Conservation (phyloP, 2,797 vertebrate genomes). For the Rallus crepitans region DNA sequence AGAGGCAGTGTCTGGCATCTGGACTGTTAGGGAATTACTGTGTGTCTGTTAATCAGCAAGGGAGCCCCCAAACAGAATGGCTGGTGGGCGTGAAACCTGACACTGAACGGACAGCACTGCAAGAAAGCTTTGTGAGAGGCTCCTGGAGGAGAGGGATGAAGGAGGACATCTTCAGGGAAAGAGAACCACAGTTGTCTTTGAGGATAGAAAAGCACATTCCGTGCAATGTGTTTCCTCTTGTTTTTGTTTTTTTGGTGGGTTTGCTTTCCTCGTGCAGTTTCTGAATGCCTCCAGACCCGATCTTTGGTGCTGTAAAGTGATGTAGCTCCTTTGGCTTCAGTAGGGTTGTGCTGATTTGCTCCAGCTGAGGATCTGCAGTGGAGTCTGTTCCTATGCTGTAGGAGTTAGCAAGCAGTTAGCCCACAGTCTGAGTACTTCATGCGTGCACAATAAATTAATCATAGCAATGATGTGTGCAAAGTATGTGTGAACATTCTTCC, state of each 20-base stretch:
- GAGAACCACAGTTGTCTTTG: conserved; percentile 10
- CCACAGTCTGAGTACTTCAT: conserved; percentile 14
- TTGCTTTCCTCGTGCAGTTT: conserved; percentile 12
- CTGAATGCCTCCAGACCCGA: not conserved
- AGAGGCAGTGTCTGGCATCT: conserved; percentile 45
- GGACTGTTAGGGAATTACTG: conserved; percentile 13
- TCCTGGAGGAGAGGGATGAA: conserved; percentile 1
- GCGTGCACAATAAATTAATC: conserved; percentile 45
- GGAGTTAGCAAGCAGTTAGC: conserved; percentile 1
- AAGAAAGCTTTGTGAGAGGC: conserved; percentile 16
- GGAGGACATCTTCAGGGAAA: conserved; percentile 16
- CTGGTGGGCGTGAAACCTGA: conserved; percentile 39
- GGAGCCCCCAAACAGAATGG: conserved; percentile 20
- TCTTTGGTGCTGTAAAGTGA: not conserved
- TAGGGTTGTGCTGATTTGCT: conserved; percentile 43
- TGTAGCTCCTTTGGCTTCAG: not conserved
- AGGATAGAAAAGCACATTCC: conserved; percentile 4
- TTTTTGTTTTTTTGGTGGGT: not conserved
- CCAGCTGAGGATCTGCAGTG: conserved; percentile 38
- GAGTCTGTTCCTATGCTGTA: not conserved
- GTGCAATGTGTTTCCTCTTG: not conserved
- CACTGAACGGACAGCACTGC: not conserved
- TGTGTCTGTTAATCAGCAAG: conserved; percentile 27
- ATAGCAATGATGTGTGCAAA: conserved; percentile 36
- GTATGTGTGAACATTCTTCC: conserved; percentile 37